Conservation (phyloP, 1,140 invertebrate genomes). For the Cataglyphis hispanica region DNA sequence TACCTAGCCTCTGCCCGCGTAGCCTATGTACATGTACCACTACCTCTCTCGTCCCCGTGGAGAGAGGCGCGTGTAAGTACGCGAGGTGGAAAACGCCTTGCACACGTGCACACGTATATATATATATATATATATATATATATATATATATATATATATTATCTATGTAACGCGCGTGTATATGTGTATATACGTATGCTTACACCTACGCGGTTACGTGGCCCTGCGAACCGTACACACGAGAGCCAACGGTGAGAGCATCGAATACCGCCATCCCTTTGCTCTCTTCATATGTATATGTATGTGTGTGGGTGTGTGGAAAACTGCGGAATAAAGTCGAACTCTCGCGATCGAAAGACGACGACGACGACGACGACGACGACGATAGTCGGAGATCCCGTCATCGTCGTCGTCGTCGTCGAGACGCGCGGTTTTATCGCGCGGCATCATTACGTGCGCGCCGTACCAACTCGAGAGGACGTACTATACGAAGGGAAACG, state of each 20-base stretch:
- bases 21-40: constrained; percentile 65
- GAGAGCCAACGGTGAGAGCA: constrained; percentile 58
- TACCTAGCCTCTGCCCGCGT: constrained; percentile 74
- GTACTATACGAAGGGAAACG: constrained; percentile 52
- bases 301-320: constrained; percentile 39
- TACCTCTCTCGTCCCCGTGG: constrained; percentile 43
- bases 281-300: too few species aligned
- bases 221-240: constrained; percentile 65
- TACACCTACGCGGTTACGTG: constrained; percentile 74
- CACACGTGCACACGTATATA: constrained; percentile 1
- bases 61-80: constrained; percentile 65
- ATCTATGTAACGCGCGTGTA: constrained; percentile 42
- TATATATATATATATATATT: background rate
- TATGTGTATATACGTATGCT: constrained; percentile 52
- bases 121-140: background rate
- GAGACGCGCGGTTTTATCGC: constrained; percentile 60
- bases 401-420: constrained; percentile 7
- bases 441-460: constrained; percentile 61
- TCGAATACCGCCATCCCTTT: constrained; percentile 56
- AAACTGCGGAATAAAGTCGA: constrained; percentile 63
- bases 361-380: constrained; percentile 7
- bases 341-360: constrained; percentile 32
- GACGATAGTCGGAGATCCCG: constrained; percentile 8
- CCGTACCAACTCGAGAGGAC: constrained; percentile 57
- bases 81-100: constrained; percentile 63